Evolutionary conservation across 2,113 vertebrate genomes (phyloP), one percentile per base, ranked within the genome.

Genomic region (Bothrops jararaca): DNA sequence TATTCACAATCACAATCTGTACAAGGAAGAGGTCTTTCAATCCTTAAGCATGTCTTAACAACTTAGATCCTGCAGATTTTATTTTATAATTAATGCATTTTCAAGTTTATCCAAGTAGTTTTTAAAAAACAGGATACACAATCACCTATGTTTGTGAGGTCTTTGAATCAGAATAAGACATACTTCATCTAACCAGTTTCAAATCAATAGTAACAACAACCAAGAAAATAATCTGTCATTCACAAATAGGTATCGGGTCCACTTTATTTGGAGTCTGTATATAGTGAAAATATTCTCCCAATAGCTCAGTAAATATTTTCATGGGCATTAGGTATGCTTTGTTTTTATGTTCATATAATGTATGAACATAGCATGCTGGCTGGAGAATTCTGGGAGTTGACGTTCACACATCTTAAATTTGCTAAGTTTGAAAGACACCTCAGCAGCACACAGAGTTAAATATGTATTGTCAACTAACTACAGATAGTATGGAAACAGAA

Each of bases 1-100:
- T 64, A 91, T 93, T 88, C 89, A 88, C 95, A 93, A 93, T 95
- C 91, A 88, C 85, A 50, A 29, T n/a, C 13, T 95, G 88, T 91
- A 96, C 20, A 85, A 88, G 91, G 93, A 91, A 91, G 85, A 54
- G 18, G 53, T 89, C 91, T 93, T 91, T 93, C 90, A 69, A 89
- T 92, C 0, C 0, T 91, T 3, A 9, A 91, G 90, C 94, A 86
- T 94, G 92, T 94, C 94, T 92, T 85, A 23, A 80, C 48, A 53
- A 93, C 69, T n/a, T 23, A 34, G 54, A 60, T 86, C 34, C 10
- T 29, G 4, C 53, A 86, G 8, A 12, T 88, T 87, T 88, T 53
- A 89, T 54, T 89, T 89, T 89, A 53, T 74, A 92, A 57, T 89
- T 52, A 69, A 88, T 58, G 18, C 39, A 74, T 85, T 34, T 57